Conservation (phyloP, 2,113 vertebrate species). For the Prunella himalayana region DNA sequence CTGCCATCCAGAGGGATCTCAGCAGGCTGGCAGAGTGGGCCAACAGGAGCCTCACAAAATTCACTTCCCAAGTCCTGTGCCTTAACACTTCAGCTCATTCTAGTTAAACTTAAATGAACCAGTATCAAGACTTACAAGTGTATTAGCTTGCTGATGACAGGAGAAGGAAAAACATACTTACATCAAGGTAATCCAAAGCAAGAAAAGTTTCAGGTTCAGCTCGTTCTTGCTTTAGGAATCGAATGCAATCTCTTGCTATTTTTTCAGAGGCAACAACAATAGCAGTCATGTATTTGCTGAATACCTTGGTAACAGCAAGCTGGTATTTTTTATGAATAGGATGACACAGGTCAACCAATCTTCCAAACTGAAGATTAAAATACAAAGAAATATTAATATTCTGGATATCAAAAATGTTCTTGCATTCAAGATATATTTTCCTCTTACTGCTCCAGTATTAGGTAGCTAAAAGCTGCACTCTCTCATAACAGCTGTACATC, state of each 20-base stretch:
- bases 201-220: constrained; percentile 92
- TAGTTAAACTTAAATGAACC: not conserved
- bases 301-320: constrained; percentile 91
- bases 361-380: constrained; percentile 80
- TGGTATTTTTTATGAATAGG: constrained; percentile 96
- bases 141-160: not conserved
- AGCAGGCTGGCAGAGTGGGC: not conserved
- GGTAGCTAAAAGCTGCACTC: not conserved
- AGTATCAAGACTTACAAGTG: not conserved
- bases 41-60: fast-evolving
- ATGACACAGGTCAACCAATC: constrained; percentile 87
- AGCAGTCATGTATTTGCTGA: constrained; percentile 84
- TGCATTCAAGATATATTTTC: not conserved
- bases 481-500: not conserved
- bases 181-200: constrained; percentile 89
- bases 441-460: not conserved
- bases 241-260: constrained; percentile 86
- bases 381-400: not conserved
- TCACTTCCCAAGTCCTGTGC: not conserved
- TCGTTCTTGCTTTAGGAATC: constrained; percentile 85
- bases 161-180: constrained; percentile 62
- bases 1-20: not conserved
- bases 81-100: not conserved
- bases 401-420: not conserved
- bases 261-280: constrained; percentile 89